A percentile compares a stretch with the other conserved stretches of the same genome.
These are phyloP conservation scores for Chlorodrepanis virens DNA, from an alignment of 2,113 vertebrate genomes.

Conservation along the genomic window DNA sequence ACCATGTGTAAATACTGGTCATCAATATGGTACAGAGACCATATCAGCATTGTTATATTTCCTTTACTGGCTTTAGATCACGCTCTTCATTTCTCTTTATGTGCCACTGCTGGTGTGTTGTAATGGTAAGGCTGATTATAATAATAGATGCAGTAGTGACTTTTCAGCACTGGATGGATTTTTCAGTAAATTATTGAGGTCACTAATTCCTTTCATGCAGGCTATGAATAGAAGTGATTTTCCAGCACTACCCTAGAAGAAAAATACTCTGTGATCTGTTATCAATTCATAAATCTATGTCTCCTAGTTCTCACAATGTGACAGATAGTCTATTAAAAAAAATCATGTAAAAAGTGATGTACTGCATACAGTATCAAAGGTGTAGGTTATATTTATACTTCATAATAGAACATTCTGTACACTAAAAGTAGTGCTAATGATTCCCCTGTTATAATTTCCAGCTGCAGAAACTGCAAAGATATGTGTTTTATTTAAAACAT, in stretches of 20 bases:
- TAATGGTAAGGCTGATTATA: background rate
- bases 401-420: background rate
- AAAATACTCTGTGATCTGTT: conserved; percentile 16
- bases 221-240: conserved; percentile 38
- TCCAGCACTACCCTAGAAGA: background rate
- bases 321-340: background rate
- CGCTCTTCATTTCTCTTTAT: background rate
- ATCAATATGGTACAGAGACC: background rate
- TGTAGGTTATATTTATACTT: background rate
- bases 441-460: background rate
- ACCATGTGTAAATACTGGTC: background rate
- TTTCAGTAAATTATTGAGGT: conserved; percentile 15
- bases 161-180: conserved; percentile 1
- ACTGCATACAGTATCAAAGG: background rate
- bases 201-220: conserved; percentile 27
- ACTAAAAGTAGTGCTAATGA: background rate
- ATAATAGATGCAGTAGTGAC: background rate
- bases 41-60: background rate
- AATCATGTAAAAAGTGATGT: background rate
- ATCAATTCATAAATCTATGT: conserved; percentile 12
- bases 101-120: background rate
- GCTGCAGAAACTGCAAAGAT: background rate
- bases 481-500: background rate
- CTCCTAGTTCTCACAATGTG: background rate
- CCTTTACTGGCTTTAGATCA: background rate